Evolutionary conservation across 1,140 invertebrate genomes (phyloP).

Genomic region (Lerema accius): DNA sequence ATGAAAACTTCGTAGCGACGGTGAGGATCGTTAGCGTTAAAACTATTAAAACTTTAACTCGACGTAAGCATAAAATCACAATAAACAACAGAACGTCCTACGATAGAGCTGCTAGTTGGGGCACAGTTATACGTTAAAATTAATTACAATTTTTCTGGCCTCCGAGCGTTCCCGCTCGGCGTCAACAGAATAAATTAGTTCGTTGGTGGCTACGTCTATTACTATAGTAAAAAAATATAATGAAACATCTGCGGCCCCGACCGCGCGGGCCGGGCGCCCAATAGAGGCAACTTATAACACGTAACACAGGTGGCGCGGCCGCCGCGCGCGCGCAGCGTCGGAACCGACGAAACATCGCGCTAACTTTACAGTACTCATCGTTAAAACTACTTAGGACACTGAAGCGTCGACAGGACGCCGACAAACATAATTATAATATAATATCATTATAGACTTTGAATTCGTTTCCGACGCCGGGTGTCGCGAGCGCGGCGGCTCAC

Average conservation of each 20-base stretch:
- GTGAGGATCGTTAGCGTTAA: conserved; percentile 28
- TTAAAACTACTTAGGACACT: conserved; percentile 20
- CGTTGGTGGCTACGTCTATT: conserved; percentile 30
- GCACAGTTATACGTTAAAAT: conserved; percentile 12
- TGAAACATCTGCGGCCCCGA: conserved; percentile 25
- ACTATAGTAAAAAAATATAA: conserved; percentile 30
- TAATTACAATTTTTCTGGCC: conserved; percentile 13
- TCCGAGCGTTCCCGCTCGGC: background rate
- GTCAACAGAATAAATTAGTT: conserved; percentile 29
- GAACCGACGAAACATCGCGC: conserved; percentile 11
- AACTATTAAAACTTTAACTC: conserved; percentile 12
- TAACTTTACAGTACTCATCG: conserved; percentile 10
- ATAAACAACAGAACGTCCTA: conserved; percentile 25
- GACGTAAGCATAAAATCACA: conserved; percentile 27
- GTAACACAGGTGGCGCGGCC: conserved; percentile 12
- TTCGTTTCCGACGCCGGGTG: background rate
- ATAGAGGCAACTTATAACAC: conserved; percentile 20
- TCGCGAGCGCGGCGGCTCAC: conserved; percentile 13
- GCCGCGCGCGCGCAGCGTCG: background rate
- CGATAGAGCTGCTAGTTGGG: background rate
- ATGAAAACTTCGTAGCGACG: conserved; percentile 10
- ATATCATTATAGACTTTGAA: conserved; percentile 18
- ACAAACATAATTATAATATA: conserved; percentile 15
- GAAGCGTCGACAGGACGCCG: background rate
- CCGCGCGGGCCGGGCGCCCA: background rate